Conservation (phyloP, 2,888 invertebrate genomes). For the Ectropis crepuscularia region DNA sequence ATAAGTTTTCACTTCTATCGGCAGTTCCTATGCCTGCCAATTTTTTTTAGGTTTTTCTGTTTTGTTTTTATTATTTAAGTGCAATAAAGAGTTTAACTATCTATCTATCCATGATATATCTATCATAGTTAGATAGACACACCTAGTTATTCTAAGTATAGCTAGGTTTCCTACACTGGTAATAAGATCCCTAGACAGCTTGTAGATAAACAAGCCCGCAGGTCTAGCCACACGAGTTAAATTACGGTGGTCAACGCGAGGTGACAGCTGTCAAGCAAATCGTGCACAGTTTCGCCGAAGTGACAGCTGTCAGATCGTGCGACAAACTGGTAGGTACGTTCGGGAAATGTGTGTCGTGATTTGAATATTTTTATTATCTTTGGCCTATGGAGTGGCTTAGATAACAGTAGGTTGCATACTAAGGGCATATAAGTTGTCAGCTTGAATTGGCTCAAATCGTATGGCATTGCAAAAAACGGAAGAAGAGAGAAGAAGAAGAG, state of each 20-base stretch:
- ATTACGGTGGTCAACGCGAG: constrained; percentile 8
- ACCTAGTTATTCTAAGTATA: too few species aligned
- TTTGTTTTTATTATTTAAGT: too few species aligned
- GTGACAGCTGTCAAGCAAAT: constrained; percentile 5
- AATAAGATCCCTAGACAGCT: background rate
- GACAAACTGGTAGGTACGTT: background rate
- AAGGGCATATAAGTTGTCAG: too few species aligned
- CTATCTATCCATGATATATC: too few species aligned
- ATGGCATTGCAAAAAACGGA: too few species aligned
- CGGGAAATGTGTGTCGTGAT: constrained; percentile 1
- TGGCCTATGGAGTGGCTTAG: background rate
- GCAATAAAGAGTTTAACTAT: too few species aligned
- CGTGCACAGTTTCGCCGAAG: background rate
- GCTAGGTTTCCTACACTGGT: background rate
- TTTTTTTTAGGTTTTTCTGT: too few species aligned
- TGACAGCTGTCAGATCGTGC: constrained; percentile 7
- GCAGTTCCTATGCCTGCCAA: too few species aligned
- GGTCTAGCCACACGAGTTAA: constrained; percentile 1
- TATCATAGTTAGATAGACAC: too few species aligned
- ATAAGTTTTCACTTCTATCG: too few species aligned
- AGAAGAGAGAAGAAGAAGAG: too few species aligned
- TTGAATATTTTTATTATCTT: constrained; percentile 1
- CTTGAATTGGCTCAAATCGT: too few species aligned
- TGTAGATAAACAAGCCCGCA: background rate
- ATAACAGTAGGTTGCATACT: background rate